Evolutionary conservation across 2,888 invertebrate species (phyloP), one percentile per base, ranked within the genome.

Genomic region (Melipona bicolor): DNA sequence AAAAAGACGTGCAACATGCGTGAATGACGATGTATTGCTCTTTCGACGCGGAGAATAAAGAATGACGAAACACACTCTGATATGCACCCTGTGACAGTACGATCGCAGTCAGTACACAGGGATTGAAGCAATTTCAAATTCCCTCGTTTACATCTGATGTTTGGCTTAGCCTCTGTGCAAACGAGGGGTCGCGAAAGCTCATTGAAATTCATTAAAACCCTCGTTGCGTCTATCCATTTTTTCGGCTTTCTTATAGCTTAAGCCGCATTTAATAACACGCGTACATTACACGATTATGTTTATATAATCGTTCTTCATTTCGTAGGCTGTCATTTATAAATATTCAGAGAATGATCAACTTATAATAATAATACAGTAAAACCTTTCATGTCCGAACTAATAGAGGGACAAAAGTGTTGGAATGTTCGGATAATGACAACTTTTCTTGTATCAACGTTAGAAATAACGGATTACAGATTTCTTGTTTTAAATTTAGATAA

Each of bases 201-300:
- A 89, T 92, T 91, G 89, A 90, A 92, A 91, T 93, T 91, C 91
- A 91, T 92, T 91, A 88, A 89, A 81, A 81, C 64, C 61, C 78
- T 69, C 70, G 64, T 49, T 67, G 74, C 76, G 62, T 64, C 76
- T 71, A 77, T 81, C 70, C 52, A 64, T 50, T 61, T 56, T 49
- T n/a, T 17, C 19, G 36, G 62, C 19, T 71, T 56, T 21, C 24
- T 64, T 67, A 36, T 24, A 49, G 21, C 50, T 76, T 59, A 21
- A 80, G 17, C 68, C 49, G 32, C 49, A 59, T 68, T 78, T 68
- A 68, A 78, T 32, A 71, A 67, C 61, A 36, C 9, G 19, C 36
- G 36, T 5, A n/a, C 19, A 21, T 2, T 24, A 17, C 21, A 4
- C n/a, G 15, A 59, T 56, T n/a, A 74, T 17, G 24, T 62, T 36